Base-by-base conservation (phyloP, 2,888 invertebrate genomes). In the Dryocosmus kuriphilus region DNA sequence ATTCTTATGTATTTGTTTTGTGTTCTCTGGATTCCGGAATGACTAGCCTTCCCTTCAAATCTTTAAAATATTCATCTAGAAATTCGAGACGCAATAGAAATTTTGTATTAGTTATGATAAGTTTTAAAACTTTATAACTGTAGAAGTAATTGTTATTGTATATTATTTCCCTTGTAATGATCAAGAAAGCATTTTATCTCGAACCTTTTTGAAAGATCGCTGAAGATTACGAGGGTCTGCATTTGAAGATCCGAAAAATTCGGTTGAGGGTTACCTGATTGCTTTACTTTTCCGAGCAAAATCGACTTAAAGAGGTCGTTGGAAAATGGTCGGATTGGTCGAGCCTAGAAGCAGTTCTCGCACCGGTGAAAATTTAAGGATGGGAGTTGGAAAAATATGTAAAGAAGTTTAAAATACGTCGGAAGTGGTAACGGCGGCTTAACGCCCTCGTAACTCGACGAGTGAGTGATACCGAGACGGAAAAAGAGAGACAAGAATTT, bases 401-500 rank as follows among this genome's bases (percentile, higher is more conserved):
- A 82, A 85, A 87, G 87, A 82, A 85, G 83, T 86, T 86, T 83
- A 84, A 85, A 86, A 87, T 84, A 84, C 82, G 84, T 80, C 63
- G 80, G 77, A 81, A 78, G 83, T 30, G 76, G 79, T 71, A 83
- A 83, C 82, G 81, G 82, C 83, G 82, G 86, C 86, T 88, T 87
- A 87, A 85, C 87, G 80, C 86, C 83, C 86, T 83, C 83, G 82
- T 86, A 86, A 84, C 85, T 80, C 83, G 80, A 77, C 80, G 79
- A 82, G 82, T 81, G 82, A 80, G 79, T 80, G 80, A 76, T 77
- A 76, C 65, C 74, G 78, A 41, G 76, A 57, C 76, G 80, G 76
- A 82, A 85, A 82, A 85, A 82, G 82, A 85, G 82, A 83, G 83
- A 82, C 80, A 81, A 86, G 86, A 86, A 89, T 89, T 86, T 86